Conservation (phyloP, 2,113 vertebrate species). For the Suncus etruscus region DNA sequence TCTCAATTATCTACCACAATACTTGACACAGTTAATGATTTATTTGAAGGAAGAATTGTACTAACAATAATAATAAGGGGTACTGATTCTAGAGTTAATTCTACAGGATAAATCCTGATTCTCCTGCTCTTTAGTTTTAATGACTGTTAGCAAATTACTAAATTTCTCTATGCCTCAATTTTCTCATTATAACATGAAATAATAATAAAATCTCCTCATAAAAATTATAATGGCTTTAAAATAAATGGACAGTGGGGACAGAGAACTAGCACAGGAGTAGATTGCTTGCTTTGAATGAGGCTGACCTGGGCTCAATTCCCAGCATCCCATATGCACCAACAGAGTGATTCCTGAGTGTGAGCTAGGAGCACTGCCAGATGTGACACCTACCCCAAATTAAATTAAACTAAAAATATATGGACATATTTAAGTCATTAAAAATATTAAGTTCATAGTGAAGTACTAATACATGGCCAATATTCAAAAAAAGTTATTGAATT, state of each 20-base stretch:
- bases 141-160: background rate
- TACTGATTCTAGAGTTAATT: background rate
- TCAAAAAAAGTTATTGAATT: background rate
- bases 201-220: background rate
- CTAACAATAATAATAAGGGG: background rate
- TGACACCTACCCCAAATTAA: no score
- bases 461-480: background rate
- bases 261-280: no score
- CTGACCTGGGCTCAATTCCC: no score
- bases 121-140: background rate
- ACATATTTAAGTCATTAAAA: background rate
- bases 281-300: no score
- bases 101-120: background rate
- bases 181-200: background rate
- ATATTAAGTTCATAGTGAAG: background rate
- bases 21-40: slow-evolving; percentile 24
- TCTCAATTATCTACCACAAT: background rate
- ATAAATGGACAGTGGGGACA: background rate
- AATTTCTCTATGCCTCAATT: background rate
- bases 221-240: slow-evolving; percentile 7
- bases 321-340: no score
- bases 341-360: no score
- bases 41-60: background rate
- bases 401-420: background rate
- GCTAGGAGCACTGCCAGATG: no score